Percentiles rank a stretch among this genome's conserved stretches.
These are phyloP conservation scores for Apodemus sylvaticus DNA, from an alignment of 2,113 vertebrate species.

Conservation along the genomic window DNA sequence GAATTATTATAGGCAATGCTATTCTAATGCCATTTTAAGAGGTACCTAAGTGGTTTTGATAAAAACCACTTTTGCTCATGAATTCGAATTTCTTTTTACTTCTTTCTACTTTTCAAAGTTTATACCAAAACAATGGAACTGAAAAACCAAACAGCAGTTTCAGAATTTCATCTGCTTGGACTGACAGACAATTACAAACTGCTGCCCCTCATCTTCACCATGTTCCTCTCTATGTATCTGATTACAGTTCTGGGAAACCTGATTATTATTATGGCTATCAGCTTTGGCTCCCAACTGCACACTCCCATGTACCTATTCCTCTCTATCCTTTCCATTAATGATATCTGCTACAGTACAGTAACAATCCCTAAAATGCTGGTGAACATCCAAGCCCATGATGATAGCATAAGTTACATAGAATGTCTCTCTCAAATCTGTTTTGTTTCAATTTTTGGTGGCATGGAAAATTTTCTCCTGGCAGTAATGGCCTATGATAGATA, in stretches of 20 bases:
- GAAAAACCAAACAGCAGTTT: not conserved
- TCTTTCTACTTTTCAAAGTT: not conserved
- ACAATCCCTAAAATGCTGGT: constrained; percentile 43
- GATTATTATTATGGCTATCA: not conserved
- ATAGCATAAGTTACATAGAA: not conserved
- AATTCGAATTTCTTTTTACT: not conserved
- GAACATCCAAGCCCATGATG: not conserved
- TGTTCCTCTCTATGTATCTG: not conserved
- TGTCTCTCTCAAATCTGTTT: constrained; percentile 40
- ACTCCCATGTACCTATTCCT: constrained; percentile 58
- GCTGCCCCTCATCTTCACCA: not conserved
- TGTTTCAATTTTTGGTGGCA: not conserved
- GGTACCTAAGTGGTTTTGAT: no score
- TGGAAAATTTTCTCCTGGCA: not conserved
- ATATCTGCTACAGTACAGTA: not conserved
- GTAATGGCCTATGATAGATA: constrained; percentile 60
- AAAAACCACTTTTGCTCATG: no score
- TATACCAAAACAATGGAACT: not conserved
- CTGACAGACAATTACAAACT: not conserved
- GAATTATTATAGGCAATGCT: not conserved
- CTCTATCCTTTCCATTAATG: not conserved
- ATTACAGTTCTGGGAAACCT: constrained; percentile 10
- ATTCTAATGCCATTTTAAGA: not conserved
- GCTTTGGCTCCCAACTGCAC: not conserved
- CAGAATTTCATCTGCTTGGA: constrained; percentile 35